Base-by-base conservation (phyloP, 1,140 invertebrate species). In the Heterodera schachtii region DNA sequence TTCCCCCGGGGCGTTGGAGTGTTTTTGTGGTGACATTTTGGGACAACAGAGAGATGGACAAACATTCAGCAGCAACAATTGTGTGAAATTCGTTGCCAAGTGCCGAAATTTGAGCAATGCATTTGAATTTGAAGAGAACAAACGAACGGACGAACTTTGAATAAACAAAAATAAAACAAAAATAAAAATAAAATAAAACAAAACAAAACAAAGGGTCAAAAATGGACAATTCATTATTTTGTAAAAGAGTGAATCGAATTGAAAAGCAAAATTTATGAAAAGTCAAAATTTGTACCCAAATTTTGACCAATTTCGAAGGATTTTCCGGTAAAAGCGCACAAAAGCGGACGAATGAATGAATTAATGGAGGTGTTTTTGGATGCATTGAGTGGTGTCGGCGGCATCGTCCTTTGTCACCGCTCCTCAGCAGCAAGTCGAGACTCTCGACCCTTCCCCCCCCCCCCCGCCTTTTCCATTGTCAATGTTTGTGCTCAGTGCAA, bases 41-140 rank as follows among this genome's bases (percentile, higher is more conserved):
- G 57, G 49, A 52, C 11, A 11, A 52, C 31, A 52, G 4, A 19
- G 57, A 19, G 16, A 5, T 64, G 57, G 11, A 64, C 57, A 64
- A 64, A 64, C 57, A 64, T 64, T 64, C 57, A 64, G 16, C 57
- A 64, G 16, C 57, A 64, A 64, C 57, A 19, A 64, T 64, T 64
- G 57, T 64, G 57, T 64, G 57, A 64, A 64, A 64, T 64, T 64
- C 57, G 13, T 64, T 64, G 57, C 57, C 57, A 64, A 64, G 57
- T 64, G 57, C 16, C 16, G 57, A 64, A 64, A 64, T 64, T 64
- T 64, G 57, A 64, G 13, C 57, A 19, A 64, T 64, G 57, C 57
- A 21, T 64, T 64, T 64, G 57, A 31, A 31, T 31, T 31, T 31
- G 1, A 64, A 64, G 16, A 8, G 49, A 52, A 11, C 11, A 2